Percentiles rank a stretch among this genome's conserved stretches.
Evolutionary conservation across 2,797 vertebrate species (phyloP).

Genomic region (Syngnathus rostellatus): DNA sequence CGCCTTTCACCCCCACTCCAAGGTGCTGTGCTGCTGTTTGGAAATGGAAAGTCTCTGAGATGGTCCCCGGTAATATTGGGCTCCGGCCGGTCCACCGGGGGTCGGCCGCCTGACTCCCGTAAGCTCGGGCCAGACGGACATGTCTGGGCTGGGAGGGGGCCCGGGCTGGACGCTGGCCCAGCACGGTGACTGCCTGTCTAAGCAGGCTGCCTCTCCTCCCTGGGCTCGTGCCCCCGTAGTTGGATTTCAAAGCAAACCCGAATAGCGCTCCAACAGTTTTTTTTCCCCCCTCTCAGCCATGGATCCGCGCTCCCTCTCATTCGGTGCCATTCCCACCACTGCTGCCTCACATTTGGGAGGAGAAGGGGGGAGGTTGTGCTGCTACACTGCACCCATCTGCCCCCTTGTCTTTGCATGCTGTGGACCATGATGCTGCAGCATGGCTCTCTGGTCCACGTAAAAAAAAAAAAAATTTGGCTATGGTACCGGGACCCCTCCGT

Average conservation of each 20-base stretch:
- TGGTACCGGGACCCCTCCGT: constrained; percentile 44
- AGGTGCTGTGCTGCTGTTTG: constrained; percentile 11
- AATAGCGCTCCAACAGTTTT: constrained; percentile 63
- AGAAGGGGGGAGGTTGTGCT: constrained; percentile 67
- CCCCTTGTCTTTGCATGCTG: constrained; percentile 75
- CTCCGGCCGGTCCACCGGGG: constrained; percentile 69
- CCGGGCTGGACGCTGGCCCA: constrained; percentile 69
- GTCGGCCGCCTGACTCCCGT: constrained; percentile 67
- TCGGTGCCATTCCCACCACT: constrained; percentile 70
- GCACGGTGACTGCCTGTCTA: constrained; percentile 77
- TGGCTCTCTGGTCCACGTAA: constrained; percentile 68
- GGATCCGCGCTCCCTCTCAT: constrained; percentile 61
- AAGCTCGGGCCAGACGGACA: constrained; percentile 66
- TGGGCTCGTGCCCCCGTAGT: constrained; percentile 74
- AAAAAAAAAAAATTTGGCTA: constrained; percentile 52
- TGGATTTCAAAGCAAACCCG: constrained; percentile 72
- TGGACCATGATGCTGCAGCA: constrained; percentile 75
- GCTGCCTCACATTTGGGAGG: constrained; percentile 61
- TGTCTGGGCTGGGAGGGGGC: constrained; percentile 59
- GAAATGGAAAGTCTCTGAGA: constrained; percentile 15
- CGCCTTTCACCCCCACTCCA: constrained; percentile 2
- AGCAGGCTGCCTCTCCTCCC: constrained; percentile 71
- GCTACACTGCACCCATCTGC: constrained; percentile 79
- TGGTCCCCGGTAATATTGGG: constrained; percentile 41
- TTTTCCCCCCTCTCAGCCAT: constrained; percentile 48